Base-by-base conservation (phyloP, 1,140 invertebrate species). In the Drosophila carrolli region DNA sequence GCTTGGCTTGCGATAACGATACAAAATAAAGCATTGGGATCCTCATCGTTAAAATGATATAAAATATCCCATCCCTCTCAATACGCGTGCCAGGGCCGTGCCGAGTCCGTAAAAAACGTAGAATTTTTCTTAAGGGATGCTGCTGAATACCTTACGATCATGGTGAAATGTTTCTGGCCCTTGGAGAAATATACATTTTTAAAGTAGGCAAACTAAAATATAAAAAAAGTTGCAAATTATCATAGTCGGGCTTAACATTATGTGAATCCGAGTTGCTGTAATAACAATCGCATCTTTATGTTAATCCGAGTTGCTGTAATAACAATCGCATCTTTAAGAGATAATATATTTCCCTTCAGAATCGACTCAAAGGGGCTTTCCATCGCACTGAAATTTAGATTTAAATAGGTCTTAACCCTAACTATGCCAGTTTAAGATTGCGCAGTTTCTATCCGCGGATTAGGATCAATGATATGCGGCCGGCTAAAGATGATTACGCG, bases 11-110 rank as follows among this genome's bases (percentile, higher is more conserved):
- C 57, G 71, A 46, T 10, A 5, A 37, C 6, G 7, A 9, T 6
- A 9, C 27, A 2, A 23, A 23, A n/a, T 35, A 1, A 35, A 54
- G 23, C 23, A 23, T 53, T 43, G 29, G 37, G 46, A 50, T 67
- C 50, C 48, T 50, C 27, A 53, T 61, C 50, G 73, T 88, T 73
- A 88, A 88, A 71, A 83, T 80, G 61, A 88, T 88, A 83, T 88
- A 75, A 89, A 89, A 62, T n/a, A 29, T 56, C 10, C 35, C 19
- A 56, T 47, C 51, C 62, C 50, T 62, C 29, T 32, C 10, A 3
- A 27, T 50, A 55, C 41, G 53, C 32, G 65, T 71, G 44, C 55
- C 38, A 38, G 19, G 23, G 27, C 44, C 53, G 55, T 38, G 63
- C 46, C 46, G n/a, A n/a, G 38, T 51, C 58, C 62, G 23, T 78